Base-by-base conservation (phyloP, 2,113 vertebrate species). In the Chlamydotis undulata region DNA sequence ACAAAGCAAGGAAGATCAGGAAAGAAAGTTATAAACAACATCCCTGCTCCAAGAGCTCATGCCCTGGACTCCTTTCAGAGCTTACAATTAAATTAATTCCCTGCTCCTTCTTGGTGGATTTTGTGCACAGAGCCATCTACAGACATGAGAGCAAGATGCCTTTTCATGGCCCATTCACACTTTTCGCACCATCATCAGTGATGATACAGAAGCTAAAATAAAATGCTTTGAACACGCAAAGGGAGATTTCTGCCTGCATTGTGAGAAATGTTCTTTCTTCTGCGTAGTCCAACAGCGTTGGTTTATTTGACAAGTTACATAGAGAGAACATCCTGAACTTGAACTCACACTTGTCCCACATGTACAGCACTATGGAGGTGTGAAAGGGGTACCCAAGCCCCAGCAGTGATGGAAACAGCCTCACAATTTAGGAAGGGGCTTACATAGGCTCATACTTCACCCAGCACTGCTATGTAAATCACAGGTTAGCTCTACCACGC, bases 121-220 rank as follows among this genome's bases (percentile, higher is more conserved):
- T 55, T 5, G 6, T 6, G 41, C 41, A 41, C 41, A 41, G 41
- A 41, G 41, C 41, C 13, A 41, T 41, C 41, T 41, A 41, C 12
- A 41, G 41, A 41, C 41, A 41, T 14, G 41, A 41, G 41, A 41
- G 41, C 41, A 41, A 41, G 41, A 41, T 41, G 41, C 41, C 41
- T 13, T 13, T 41, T 41, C 41, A 41, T 14, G 13, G 41, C 22
- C 11, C 2, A 1, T 4, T 23, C 8, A 17, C 7, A 1, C 33
- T 22, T 87, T 83, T 52, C 18, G 11, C 35, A 60, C 14, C 61
- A 70, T 39, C 37, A 73, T 14, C 19, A 63, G 21, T 9, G 28
- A 57, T 6, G 25, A 52, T 33, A 26, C 19, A 63, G 59, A 68
- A 73, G 19, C 37, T 9, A 53, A 80, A 94, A 67, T n/a, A 71